These are phyloP conservation scores for Nephila pilipes DNA, from an alignment of 1,140 invertebrate species.

Conservation along the genomic window DNA sequence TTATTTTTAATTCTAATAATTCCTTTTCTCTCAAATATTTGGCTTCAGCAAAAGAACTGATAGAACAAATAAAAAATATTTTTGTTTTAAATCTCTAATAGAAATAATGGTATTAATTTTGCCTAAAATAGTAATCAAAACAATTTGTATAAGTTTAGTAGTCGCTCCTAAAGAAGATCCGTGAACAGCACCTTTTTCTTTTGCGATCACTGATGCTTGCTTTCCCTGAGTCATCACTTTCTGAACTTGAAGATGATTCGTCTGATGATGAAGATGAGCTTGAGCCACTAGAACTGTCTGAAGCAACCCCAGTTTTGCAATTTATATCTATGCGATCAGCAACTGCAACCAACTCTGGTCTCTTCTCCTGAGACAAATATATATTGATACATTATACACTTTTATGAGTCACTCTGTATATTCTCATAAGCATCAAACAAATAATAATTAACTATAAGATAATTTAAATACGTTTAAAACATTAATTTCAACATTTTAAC, in stretches of 20 bases:
- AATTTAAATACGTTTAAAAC: too few relatives aligned
- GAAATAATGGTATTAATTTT: too few relatives aligned
- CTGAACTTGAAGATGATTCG: constrained; percentile 79
- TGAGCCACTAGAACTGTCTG: constrained; percentile 95
- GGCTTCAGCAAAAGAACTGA: too few relatives aligned
- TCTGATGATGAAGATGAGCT: constrained; percentile 88
- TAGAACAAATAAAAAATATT: too few relatives aligned
- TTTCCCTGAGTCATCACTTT: constrained; percentile 85
- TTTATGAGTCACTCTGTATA: background rate
- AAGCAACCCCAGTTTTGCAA: constrained; percentile 93
- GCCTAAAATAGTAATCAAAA: background rate
- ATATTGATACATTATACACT: too few relatives aligned
- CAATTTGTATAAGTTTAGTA: background rate
- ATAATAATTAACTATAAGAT: too few relatives aligned
- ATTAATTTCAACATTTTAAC: too few relatives aligned
- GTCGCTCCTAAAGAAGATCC: constrained; percentile 29
- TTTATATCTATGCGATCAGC: constrained; percentile 93
- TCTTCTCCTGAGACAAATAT: constrained; percentile 84
- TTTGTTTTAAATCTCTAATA: too few relatives aligned
- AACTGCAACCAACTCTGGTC: constrained; percentile 90
- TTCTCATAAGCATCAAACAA: too few relatives aligned
- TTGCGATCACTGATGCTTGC: constrained; percentile 93
- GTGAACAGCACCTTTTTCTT: constrained; percentile 85
- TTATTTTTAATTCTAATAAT: too few relatives aligned
- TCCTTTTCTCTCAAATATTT: too few relatives aligned